Evolutionary conservation across 2,113 vertebrate species (phyloP), one percentile per base, ranked within the genome.

Genomic region (Petromus typicus): DNA sequence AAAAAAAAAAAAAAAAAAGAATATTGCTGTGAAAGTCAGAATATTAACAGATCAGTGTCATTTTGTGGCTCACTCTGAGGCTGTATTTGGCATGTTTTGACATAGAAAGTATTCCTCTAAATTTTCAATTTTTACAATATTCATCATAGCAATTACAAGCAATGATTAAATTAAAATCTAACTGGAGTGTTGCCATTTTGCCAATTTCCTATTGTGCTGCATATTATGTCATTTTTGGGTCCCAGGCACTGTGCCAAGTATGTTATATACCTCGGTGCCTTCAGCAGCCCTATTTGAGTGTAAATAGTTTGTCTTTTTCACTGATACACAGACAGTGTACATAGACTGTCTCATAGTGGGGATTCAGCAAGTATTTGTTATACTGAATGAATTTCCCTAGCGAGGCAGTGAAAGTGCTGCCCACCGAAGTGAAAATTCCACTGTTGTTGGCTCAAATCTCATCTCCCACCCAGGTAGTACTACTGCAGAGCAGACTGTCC

Each of bases 41-140:
- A 86, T 90, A 94, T 79, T 43, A 95, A 92, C n/a, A 71, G 45
- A 94, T 66, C 84, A 84, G 91, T 80, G 66, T 63, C 82, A 93
- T 86, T 92, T 93, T 94, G 56, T n/a, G 85, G 54, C 23, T 76
- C 66, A 95, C 67, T 95, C 40, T 88, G 56, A 88, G 5, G n/a
- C 86, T 82, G 71, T n/a, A 80, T 73, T 95, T 96, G 85, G 75
- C 88, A 93, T 97, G 79, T 96, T 90, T 94, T 96, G 90, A 95
- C 34, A 92, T 95, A 79, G n/a, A 67, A 95, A 86, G 11, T 90
- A 43, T 88, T 78, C 88, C 34, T 89, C 34, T 91, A 92, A 96
- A 69, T 91, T 22, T 30, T 89, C 93, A 57, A 90, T 69, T 92
- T 87, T 90, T 89, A 86, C 0, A 95, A 75, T 67, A 93, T 66